Percentiles rank a stretch among this genome's conserved stretches.
phyloP scores from a whole-genome alignment of 2,113 vertebrate species.

The Atrichornis clamosus region DNA sequence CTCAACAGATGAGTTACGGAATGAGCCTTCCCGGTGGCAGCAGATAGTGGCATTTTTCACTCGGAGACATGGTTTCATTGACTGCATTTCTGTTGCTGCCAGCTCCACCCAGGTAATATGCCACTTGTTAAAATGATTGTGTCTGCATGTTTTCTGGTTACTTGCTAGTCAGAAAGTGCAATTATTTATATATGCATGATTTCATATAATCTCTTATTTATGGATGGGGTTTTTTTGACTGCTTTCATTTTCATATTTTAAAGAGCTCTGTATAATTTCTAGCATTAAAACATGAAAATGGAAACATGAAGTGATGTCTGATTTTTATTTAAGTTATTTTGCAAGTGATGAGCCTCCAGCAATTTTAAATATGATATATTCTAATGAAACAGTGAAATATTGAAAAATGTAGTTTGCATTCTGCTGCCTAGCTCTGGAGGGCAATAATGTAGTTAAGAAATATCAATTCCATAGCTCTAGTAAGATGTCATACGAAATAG shows the following conservation, averaged over 20 bases:
- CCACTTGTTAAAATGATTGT: constrained; percentile 66
- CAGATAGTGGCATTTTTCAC: constrained; percentile 93
- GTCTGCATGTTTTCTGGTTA: constrained; percentile 43
- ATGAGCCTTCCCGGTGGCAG: constrained; percentile 91
- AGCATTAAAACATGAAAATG: not conserved
- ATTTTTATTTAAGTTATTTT: not conserved
- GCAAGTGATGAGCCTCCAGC: not conserved
- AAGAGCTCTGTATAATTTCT: not conserved
- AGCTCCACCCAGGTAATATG: constrained; percentile 88
- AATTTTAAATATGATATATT: not conserved
- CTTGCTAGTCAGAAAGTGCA: constrained; percentile 15
- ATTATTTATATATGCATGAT: not conserved
- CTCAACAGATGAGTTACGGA: constrained; percentile 86
- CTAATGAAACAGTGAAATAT: not conserved
- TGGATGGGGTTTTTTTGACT: not conserved
- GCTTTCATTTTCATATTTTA: not conserved
- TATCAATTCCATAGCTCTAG: not conserved
- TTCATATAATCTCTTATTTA: not conserved
- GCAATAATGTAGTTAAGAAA: not conserved
- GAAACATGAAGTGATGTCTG: not conserved
- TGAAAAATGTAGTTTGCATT: not conserved
- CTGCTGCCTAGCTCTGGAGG: not conserved
- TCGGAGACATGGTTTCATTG: constrained; percentile 89
- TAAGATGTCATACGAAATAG: not conserved
- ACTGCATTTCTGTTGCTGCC: constrained; percentile 89